Evolutionary conservation across 2,113 vertebrate species (phyloP).

Genomic region (Siniperca chuatsi): DNA sequence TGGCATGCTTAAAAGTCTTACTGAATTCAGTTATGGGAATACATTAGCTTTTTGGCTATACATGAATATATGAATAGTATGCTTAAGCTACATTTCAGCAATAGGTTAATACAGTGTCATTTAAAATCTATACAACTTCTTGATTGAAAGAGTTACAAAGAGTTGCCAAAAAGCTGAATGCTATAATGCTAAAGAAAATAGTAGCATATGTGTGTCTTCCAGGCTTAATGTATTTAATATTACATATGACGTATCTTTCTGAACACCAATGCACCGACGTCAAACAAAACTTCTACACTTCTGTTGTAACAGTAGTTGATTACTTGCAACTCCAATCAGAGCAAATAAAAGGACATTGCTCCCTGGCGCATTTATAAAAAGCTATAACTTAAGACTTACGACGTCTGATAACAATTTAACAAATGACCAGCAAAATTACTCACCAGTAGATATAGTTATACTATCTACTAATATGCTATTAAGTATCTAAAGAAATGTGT

Average conservation of each 20-base stretch:
- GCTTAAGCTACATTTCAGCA: background rate
- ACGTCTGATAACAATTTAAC: background rate
- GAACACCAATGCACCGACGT: background rate
- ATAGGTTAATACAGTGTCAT: background rate
- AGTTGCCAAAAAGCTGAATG: background rate
- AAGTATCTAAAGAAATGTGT: background rate
- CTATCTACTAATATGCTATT: background rate
- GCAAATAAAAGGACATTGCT: background rate
- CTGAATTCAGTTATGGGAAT: slow-evolving; percentile 8
- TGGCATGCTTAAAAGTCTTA: background rate
- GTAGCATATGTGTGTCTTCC: background rate
- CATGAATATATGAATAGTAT: slow-evolving; percentile 31
- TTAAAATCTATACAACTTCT: background rate
- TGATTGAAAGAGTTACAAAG: background rate
- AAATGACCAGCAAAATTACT: background rate
- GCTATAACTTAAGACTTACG: background rate
- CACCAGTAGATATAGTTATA: background rate
- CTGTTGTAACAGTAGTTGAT: background rate
- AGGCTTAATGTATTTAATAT: background rate
- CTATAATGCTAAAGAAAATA: background rate
- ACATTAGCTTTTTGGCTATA: background rate
- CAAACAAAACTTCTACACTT: background rate
- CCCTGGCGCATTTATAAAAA: background rate
- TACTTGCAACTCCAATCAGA: background rate
- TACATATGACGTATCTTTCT: background rate